Evolutionary conservation across 2,113 vertebrate genomes (phyloP), one percentile per base, ranked within the genome.

Genomic region (Progne subis): DNA sequence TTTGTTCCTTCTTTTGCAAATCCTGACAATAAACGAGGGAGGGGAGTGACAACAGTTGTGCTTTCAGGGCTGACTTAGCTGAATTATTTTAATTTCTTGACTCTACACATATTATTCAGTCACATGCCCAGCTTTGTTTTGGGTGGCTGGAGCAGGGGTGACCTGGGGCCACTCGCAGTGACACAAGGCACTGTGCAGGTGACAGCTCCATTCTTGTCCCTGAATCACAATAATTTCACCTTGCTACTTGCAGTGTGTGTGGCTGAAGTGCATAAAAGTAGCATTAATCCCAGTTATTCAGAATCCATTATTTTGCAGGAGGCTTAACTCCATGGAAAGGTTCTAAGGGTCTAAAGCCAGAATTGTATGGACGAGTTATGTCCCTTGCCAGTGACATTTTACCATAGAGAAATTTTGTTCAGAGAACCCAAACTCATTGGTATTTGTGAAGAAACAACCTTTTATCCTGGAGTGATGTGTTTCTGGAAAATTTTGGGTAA

Each of bases 101-200:
- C 19, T 59, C 19, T 57, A 2, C 37, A 25, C 4, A 2, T n/a
- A 5, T 26, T 56, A 3, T 19, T 53, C 19, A 32, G 32, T 25
- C 31, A 4, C 18, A 2, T 5, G 29, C 1, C 3, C 0, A 4
- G 34, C 18, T 76, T 29, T 77, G 47, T 13, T 53, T 69, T 55
- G 60, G 29, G 29, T 46, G 26, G 11, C 21, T 29, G 50, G 37
- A 78, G 60, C 34, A 67, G 37, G 72, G 74, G 16, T 5, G 47
- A 6, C 55, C 24, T n/a, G 57, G 28, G 63, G 65, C 31, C 32
- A 4, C 26, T 34, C 4, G 1, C 39, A 28, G 15, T 21, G 80
- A 17, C 50, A 57, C 20, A 4, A 17, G 70, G 34, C 68, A 14
- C 34, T 3, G 34, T 18, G 77, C 31, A 44, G 85, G 47, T 34